phyloP scores from a whole-genome alignment of 1,140 invertebrate species.

The Maniola jurtina region DNA sequence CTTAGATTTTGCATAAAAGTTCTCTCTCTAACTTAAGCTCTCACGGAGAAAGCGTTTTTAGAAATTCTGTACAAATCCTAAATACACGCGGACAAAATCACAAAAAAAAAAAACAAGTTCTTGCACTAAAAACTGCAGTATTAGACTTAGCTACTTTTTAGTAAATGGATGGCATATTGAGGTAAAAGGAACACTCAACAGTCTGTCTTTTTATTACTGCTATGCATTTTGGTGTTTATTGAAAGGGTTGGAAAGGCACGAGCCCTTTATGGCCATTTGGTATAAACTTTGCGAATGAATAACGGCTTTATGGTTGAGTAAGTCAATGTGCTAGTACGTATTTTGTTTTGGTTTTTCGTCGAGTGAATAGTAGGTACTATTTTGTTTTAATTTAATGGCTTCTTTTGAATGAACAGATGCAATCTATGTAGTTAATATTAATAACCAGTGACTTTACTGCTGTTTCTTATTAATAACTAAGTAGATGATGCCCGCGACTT shows the following conservation, averaged over 20 bases:
- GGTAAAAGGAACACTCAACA: constrained; percentile 50
- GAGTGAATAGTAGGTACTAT: neutral
- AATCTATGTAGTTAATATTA: no score
- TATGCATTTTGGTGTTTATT: constrained; percentile 36
- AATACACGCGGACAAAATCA: no score
- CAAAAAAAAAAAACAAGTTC: no score
- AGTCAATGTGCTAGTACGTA: constrained; percentile 10
- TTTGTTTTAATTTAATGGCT: neutral
- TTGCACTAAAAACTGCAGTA: no score
- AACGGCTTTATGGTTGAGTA: constrained; percentile 3
- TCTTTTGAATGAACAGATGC: neutral
- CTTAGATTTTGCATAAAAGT: no score
- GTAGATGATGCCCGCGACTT: no score
- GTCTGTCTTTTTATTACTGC: constrained; percentile 61
- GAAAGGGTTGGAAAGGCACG: constrained; percentile 30
- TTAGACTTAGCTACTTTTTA: no score
- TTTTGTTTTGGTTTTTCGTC: neutral
- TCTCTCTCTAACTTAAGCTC: no score
- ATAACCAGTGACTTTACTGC: no score
- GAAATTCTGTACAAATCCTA: no score
- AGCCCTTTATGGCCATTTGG: constrained; percentile 11
- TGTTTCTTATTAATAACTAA: no score
- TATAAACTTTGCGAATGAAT: constrained; percentile 13
- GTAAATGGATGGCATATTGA: constrained; percentile 13
- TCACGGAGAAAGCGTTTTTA: no score